phyloP scores from a whole-genome alignment of 2,113 vertebrate species.

The Agelaius phoeniceus region DNA sequence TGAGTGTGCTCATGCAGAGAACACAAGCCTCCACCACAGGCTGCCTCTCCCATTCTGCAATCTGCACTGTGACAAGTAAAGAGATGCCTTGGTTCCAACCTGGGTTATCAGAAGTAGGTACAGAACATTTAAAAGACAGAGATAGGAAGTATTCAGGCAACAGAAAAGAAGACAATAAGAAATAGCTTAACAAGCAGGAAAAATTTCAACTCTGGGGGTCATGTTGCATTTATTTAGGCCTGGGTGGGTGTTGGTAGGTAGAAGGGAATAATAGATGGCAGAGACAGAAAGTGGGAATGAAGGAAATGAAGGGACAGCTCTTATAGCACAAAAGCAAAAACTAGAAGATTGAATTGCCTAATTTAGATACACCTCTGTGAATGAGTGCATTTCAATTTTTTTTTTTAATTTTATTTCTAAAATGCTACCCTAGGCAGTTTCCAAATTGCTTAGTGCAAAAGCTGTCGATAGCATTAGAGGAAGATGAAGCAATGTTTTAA shows the following conservation, averaged over 20 bases:
- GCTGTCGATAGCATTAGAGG: background rate
- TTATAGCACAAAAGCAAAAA: background rate
- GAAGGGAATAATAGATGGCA: background rate
- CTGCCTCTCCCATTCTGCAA: background rate
- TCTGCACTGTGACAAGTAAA: background rate
- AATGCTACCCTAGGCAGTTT: background rate
- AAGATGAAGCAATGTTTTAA: slow-evolving; percentile 12
- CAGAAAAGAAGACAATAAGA: background rate
- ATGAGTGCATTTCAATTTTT: background rate
- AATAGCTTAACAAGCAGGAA: background rate
- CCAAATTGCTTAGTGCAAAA: background rate
- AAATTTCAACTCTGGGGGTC: background rate
- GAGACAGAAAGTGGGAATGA: background rate
- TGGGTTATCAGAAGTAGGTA: background rate
- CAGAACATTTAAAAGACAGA: background rate
- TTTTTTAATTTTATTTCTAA: background rate
- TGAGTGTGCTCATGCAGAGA: background rate
- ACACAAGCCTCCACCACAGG: background rate
- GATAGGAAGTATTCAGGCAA: background rate
- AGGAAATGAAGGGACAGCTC: background rate
- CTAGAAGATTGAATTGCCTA: background rate
- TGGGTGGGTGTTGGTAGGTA: background rate
- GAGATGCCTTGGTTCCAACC: background rate
- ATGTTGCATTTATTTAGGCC: background rate
- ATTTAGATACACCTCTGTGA: background rate